phyloP scores from a whole-genome alignment of 2,888 invertebrate species.

The Drosophila antonietae region DNA sequence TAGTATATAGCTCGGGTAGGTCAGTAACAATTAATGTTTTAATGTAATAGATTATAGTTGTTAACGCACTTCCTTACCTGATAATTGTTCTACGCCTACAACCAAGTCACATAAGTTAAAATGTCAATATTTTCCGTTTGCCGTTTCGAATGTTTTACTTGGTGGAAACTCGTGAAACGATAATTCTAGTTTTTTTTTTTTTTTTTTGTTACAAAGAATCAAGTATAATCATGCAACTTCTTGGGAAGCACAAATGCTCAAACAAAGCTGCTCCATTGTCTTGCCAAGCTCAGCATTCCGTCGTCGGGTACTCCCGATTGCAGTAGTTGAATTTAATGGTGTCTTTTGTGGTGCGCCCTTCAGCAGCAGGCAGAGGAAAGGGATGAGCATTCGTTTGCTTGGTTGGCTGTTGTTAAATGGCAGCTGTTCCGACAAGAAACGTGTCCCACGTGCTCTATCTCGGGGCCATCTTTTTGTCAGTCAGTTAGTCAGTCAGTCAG shows the following conservation, averaged over 20 bases:
- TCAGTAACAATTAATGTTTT: too few species aligned
- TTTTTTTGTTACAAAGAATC: too few species aligned
- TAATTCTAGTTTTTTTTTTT: too few species aligned
- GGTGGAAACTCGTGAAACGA: too few species aligned
- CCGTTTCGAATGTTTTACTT: too few species aligned
- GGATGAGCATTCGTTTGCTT: background rate
- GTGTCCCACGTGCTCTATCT: conserved; percentile 69
- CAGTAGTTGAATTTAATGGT: conserved; percentile 10
- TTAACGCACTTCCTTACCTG: too few species aligned
- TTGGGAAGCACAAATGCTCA: background rate
- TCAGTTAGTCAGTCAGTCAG: conserved; percentile 15
- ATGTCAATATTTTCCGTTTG: too few species aligned
- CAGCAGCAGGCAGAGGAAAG: background rate
- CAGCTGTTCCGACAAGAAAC: conserved; percentile 45
- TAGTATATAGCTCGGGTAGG: too few species aligned
- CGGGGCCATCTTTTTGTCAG: conserved; percentile 50
- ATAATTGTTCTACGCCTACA: too few species aligned
- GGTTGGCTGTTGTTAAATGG: conserved; percentile 53
- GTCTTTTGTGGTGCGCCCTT: conserved; percentile 28
- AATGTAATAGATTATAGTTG: too few species aligned
- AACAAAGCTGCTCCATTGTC: background rate
- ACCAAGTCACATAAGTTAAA: too few species aligned
- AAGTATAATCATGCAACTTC: background rate
- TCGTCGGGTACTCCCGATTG: background rate
- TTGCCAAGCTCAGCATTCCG: background rate